Base-by-base conservation (phyloP, 1,140 invertebrate species). In the Phthorimaea operculella region DNA sequence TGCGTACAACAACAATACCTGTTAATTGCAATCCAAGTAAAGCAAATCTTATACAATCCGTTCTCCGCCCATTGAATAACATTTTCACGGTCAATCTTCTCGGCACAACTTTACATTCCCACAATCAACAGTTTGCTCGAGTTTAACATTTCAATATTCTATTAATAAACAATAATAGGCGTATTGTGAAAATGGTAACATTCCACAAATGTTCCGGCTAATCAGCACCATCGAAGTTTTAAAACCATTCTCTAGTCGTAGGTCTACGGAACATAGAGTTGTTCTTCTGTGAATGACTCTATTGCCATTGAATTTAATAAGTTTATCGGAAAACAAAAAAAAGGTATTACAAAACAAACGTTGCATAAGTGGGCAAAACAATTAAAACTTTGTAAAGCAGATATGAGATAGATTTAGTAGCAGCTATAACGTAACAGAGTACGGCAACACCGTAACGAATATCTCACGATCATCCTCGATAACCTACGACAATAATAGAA, bases 401-500 rank as follows among this genome's bases (percentile, higher is more conserved):
- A n/a, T n/a, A n/a, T n/a, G n/a, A n/a, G n/a, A n/a, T n/a, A n/a
- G n/a, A 6, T 28, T 28, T 28, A 28, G 36, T 39, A 39, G 36
- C 10, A n/a, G 10, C 36, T 5, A n/a, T 6, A 2, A 39, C 8
- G n/a, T 39, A n/a, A 39, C 36, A 39, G n/a, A 39, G n/a, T 39
- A n/a, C 10, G n/a, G 36, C 36, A 39, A 39, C 10, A 9, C 36
- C 2, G 10, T 39, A 12, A 39, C 36, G 36, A 39, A 39, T n/a
- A 39, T 39, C 36, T 16, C 49, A 53, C 55, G 62, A 67, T 64
- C 57, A 55, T 62, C 57, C 56, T 61, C 56, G 70, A 71, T 70
- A 73, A 72, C 65, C 68, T 70, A 69, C 62, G 64, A 64, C 67
- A 68, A 68, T 54, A 63, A 47, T 55, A 57, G 53, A 57, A 66